Conservation (phyloP, 2,113 vertebrate genomes). For the Thamnaconus septentrionalis region DNA sequence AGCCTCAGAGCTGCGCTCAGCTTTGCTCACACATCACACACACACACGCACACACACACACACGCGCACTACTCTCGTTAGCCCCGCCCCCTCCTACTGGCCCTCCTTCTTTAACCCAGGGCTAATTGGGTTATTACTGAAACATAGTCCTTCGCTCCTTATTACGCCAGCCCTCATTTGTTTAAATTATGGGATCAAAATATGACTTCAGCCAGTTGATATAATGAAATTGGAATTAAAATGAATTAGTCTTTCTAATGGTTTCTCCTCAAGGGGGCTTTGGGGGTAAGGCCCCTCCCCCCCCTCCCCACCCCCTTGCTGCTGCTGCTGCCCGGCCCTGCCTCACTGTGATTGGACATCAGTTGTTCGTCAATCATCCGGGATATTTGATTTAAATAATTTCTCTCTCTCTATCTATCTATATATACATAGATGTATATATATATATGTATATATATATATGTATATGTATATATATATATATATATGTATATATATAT, state of each 20-base stretch:
- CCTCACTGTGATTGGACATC: constrained; percentile 21
- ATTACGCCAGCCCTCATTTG: constrained; percentile 70
- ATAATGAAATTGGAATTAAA: constrained; percentile 81
- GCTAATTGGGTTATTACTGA: constrained; percentile 82
- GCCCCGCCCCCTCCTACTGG: constrained; percentile 40
- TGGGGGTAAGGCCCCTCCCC: constrained; percentile 49
- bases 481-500: too few relatives aligned
- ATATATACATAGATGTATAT: too few relatives aligned
- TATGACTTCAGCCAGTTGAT: constrained; percentile 78
- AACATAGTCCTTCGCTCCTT: constrained; percentile 77
- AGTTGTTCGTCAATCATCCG: too few relatives aligned
- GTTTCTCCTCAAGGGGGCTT: constrained; percentile 66
- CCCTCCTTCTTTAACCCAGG: constrained; percentile 59
- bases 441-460: too few relatives aligned
- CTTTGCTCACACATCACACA: too few relatives aligned
- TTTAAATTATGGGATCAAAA: constrained; percentile 81
- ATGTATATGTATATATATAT: too few relatives aligned
- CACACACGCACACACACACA: background rate
- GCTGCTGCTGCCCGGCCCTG: background rate
- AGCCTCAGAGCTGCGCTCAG: too few relatives aligned
- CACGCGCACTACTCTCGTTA: constrained; percentile 13
- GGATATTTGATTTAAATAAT: too few relatives aligned
- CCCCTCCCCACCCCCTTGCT: constrained; percentile 35
- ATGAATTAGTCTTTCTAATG: constrained; percentile 83
- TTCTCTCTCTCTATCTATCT: background rate